phyloP scores from a whole-genome alignment of 2,797 vertebrate genomes.

The Microtus californicus region DNA sequence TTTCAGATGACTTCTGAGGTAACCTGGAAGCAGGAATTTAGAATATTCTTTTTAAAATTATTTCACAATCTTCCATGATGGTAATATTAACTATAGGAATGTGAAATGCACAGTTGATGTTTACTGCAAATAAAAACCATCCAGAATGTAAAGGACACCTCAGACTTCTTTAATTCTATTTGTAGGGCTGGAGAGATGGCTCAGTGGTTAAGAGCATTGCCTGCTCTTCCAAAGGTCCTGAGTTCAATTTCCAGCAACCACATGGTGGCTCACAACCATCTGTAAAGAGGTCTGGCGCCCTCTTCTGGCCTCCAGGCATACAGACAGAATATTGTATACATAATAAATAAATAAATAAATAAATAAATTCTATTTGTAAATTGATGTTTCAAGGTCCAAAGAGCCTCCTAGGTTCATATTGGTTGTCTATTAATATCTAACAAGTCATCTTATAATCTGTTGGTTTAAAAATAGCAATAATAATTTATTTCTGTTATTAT shows the following conservation, averaged over 20 bases:
- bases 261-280: no score
- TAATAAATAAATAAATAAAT: no score
- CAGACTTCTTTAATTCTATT: neutral
- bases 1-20: neutral
- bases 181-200: no score
- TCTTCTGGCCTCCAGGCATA: no score
- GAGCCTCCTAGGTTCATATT: conserved; percentile 1
- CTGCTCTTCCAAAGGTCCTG: no score
- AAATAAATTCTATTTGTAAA: neutral
- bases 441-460: neutral
- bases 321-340: no score
- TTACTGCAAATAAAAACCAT: conserved; percentile 44
- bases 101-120: conserved; percentile 22
- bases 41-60: neutral
- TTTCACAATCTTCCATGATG: neutral
- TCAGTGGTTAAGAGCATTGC: no score
- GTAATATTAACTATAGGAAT: neutral
- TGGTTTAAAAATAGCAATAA: neutral
- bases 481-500: neutral
- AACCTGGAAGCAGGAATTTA: neutral
- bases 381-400: neutral
- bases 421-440: neutral
- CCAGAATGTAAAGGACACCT: neutral
- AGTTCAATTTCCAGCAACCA: no score
- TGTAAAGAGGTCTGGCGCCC: no score